These are phyloP conservation scores for Limnephilus lunatus DNA, from an alignment of 2,888 invertebrate genomes.

Conservation along the genomic window DNA sequence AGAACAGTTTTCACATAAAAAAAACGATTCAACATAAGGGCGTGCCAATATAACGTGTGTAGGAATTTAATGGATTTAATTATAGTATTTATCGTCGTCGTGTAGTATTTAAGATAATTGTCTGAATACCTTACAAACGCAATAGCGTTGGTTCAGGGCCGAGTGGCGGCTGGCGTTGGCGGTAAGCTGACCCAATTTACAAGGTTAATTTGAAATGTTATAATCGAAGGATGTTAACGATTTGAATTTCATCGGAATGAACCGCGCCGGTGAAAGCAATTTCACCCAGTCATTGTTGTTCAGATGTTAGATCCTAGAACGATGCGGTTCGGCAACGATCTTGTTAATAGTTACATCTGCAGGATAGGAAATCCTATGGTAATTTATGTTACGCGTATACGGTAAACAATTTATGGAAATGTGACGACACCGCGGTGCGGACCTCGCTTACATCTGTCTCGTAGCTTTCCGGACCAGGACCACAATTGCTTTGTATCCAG, in stretches of 20 bases:
- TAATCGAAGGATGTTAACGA: too few species aligned
- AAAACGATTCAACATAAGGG: too few species aligned
- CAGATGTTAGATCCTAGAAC: not conserved
- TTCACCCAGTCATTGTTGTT: slow-evolving; percentile 3
- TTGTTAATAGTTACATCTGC: too few species aligned
- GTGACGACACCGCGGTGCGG: slow-evolving; percentile 32
- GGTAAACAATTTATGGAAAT: slow-evolving; percentile 63
- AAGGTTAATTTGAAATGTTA: not conserved
- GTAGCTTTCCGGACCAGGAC: slow-evolving; percentile 31
- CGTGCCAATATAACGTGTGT: too few species aligned
- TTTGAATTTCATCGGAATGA: too few species aligned
- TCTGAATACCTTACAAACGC: not conserved
- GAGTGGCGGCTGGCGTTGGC: too few species aligned
- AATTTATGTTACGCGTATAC: slow-evolving; percentile 55
- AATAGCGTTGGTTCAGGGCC: not conserved
- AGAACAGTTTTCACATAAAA: too few species aligned
- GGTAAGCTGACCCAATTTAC: not conserved
- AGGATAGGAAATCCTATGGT: slow-evolving; percentile 55
- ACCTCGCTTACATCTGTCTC: slow-evolving; percentile 20
- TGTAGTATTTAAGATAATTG: not conserved
- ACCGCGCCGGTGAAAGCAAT: too few species aligned
- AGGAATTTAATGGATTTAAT: too few species aligned
- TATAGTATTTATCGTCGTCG: too few species aligned
- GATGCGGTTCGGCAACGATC: slow-evolving; percentile 25
- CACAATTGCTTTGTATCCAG: slow-evolving; percentile 39